phyloP scores from a whole-genome alignment of 1,140 invertebrate genomes.

The Aradophagus sp. region DNA sequence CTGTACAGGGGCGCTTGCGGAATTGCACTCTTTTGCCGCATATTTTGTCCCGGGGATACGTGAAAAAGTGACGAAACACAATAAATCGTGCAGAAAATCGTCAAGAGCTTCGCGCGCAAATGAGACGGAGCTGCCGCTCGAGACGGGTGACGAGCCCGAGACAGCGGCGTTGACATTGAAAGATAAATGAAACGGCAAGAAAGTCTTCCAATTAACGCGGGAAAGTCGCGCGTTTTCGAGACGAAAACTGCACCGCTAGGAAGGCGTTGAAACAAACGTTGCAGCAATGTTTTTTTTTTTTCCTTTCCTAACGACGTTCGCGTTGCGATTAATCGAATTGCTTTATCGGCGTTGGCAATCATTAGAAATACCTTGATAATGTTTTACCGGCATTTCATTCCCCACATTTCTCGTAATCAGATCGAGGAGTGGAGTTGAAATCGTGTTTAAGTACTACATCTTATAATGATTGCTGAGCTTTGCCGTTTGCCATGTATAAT shows the following conservation, averaged over 20 bases:
- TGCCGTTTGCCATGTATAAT: no score
- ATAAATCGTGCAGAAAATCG: conserved; percentile 34
- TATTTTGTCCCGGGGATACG: conserved; percentile 29
- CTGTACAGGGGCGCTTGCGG: conserved; percentile 15
- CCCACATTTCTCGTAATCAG: no score
- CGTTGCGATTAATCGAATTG: no score
- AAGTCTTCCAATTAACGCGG: conserved; percentile 37
- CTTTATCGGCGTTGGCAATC: no score
- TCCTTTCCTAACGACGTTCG: no score
- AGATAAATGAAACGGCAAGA: conserved; percentile 36
- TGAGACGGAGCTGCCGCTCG: conserved; percentile 6
- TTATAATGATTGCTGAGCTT: no score
- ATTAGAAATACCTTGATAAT: no score
- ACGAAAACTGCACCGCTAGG: not conserved
- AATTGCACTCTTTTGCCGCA: conserved; percentile 29
- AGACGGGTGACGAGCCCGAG: conserved; percentile 5
- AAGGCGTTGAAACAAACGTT: conserved; percentile 26
- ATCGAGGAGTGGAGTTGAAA: no score
- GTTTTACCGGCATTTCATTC: no score
- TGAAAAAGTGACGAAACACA: conserved; percentile 25
- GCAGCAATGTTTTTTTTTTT: not conserved
- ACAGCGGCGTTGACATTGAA: conserved; percentile 15
- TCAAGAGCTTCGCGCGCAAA: conserved; percentile 21
- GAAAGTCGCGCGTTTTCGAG: conserved; percentile 13
- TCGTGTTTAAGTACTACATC: no score